Evolutionary conservation across 2,888 invertebrate species (phyloP).

Genomic region (Drosophila stalkeri): DNA sequence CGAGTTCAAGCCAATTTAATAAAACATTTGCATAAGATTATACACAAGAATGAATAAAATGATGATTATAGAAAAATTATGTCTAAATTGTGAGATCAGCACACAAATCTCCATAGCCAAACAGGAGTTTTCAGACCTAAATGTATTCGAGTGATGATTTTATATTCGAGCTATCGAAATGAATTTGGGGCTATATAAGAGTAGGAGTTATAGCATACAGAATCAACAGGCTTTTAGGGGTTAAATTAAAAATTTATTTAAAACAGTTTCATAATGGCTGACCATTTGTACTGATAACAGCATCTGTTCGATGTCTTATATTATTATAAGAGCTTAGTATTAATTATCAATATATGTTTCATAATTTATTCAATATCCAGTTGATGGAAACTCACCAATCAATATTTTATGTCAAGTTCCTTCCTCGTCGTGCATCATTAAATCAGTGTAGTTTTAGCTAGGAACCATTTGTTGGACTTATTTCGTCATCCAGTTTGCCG

Average conservation of each 20-base stretch:
- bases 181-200: no score
- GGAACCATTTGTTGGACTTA: slow-evolving; percentile 68
- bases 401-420: slow-evolving; percentile 45
- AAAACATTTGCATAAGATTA: not conserved
- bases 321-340: not conserved
- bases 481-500: slow-evolving; percentile 25
- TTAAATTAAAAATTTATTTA: not conserved
- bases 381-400: slow-evolving; percentile 54
- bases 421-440: slow-evolving; percentile 33
- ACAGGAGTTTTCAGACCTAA: not conserved
- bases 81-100: not conserved
- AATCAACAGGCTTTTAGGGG: not conserved
- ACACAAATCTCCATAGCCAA: not conserved
- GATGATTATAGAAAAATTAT: not conserved
- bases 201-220: not conserved
- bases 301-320: not conserved
- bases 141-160: no score
- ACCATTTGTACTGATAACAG: not conserved
- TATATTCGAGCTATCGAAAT: no score
- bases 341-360: not conserved
- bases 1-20: not conserved
- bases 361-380: not conserved
- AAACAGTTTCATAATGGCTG: no score
- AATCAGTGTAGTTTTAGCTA: slow-evolving; percentile 66
- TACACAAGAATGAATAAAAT: not conserved